These are phyloP conservation scores for Gouania willdenowi DNA, from an alignment of 2,797 vertebrate genomes.

Conservation along the genomic window DNA sequence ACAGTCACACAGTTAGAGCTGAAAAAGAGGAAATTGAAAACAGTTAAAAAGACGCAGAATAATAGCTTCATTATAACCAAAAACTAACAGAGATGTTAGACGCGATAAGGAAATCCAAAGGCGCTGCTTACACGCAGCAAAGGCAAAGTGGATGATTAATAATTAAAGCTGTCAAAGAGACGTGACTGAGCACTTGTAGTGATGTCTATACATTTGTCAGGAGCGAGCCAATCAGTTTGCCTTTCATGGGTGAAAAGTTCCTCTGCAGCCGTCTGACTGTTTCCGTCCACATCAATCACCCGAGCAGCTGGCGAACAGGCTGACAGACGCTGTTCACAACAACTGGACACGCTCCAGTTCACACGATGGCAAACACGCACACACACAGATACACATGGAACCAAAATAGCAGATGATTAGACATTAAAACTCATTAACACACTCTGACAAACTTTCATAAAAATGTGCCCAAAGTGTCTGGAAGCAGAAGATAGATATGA, in stretches of 20 bases:
- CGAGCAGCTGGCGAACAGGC: slow-evolving; percentile 56
- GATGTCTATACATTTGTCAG: slow-evolving; percentile 47
- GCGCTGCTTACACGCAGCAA: not conserved
- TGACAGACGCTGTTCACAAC: slow-evolving; percentile 60
- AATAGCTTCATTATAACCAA: not conserved
- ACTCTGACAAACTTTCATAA: not conserved
- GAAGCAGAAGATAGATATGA: slow-evolving; percentile 54
- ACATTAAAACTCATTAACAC: slow-evolving; percentile 9
- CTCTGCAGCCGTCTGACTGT: slow-evolving; percentile 42
- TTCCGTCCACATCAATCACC: slow-evolving; percentile 66
- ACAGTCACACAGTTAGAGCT: slow-evolving; percentile 7
- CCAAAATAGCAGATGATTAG: slow-evolving; percentile 14
- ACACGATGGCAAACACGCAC: slow-evolving; percentile 7
- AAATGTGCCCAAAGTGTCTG: slow-evolving; percentile 43
- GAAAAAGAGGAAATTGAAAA: not conserved
- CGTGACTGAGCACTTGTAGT: slow-evolving; percentile 4
- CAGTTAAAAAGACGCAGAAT: not conserved
- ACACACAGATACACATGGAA: slow-evolving; percentile 12
- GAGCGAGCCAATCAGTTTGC: slow-evolving; percentile 43
- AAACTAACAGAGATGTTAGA: not conserved
- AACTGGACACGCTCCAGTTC: slow-evolving; percentile 21
- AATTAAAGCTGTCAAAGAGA: not conserved
- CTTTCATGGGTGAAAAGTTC: slow-evolving; percentile 66
- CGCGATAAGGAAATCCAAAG: not conserved
- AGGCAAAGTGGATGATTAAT: slow-evolving; percentile 5